Conservation (phyloP, 2,888 invertebrate species). For the Flexamia atlantica region DNA sequence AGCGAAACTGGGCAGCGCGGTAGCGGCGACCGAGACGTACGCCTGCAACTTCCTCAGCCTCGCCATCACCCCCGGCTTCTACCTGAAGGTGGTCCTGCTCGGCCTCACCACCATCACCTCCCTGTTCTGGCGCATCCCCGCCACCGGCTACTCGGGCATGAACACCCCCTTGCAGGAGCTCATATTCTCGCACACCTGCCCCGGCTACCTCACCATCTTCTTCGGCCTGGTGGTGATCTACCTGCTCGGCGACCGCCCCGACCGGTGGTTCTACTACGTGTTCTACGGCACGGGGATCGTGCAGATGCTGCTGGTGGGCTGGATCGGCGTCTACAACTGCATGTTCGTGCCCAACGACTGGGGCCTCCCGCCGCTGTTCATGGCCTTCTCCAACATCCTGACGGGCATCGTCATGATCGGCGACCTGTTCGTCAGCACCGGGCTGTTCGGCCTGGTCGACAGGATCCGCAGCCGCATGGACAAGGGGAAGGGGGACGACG, state of each 20-base stretch:
- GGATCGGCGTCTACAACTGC: neutral
- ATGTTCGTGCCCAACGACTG: neutral
- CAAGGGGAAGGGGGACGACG: neutral
- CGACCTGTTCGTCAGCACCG: neutral
- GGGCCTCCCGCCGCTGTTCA: neutral
- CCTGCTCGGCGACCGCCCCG: neutral
- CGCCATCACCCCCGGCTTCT: neutral
- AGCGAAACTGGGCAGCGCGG: no score
- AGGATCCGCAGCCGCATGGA: neutral
- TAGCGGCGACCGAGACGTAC: neutral
- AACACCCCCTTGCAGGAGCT: neutral
- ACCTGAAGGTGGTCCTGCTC: neutral
- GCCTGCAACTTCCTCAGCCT: neutral
- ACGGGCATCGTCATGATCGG: neutral
- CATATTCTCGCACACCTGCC: neutral
- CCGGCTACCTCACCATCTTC: neutral
- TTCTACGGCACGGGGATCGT: conserved; percentile 20
- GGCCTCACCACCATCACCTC: neutral
- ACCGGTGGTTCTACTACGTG: conserved; percentile 28
- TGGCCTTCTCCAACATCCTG: neutral
- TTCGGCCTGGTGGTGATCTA: conserved; percentile 11
- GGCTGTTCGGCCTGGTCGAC: neutral
- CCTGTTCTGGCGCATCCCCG: neutral
- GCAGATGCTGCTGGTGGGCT: neutral
- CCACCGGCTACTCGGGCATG: neutral